Conservation (phyloP, 2,797 vertebrate genomes). For the Schizopygopsis malacanthus region DNA sequence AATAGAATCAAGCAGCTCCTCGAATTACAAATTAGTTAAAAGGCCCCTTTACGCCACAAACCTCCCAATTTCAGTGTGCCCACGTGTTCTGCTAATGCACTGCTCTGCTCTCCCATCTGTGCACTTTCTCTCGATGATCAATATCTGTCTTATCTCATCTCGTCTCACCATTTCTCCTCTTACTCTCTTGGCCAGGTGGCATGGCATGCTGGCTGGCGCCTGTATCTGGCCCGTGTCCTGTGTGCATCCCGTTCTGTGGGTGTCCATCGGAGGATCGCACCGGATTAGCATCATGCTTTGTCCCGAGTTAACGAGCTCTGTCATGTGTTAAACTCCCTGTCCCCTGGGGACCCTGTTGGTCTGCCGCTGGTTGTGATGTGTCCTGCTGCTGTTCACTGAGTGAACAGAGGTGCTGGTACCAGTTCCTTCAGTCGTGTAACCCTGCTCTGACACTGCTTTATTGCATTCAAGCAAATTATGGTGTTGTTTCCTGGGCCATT, state of each 20-base stretch:
- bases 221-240: constrained; percentile 49
- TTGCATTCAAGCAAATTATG: not conserved
- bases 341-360: constrained; percentile 64
- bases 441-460: not conserved
- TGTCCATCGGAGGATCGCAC: constrained; percentile 67
- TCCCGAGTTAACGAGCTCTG: constrained; percentile 80
- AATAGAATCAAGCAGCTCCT: constrained; percentile 76
- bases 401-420: constrained; percentile 50
- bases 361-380: constrained; percentile 42
- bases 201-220: not conserved
- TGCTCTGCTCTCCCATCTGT: constrained; percentile 48
- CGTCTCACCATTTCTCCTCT: constrained; percentile 36
- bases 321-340: constrained; percentile 78
- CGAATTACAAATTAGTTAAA: constrained; percentile 74
- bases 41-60: constrained; percentile 42
- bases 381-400: constrained; percentile 18
- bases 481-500: not conserved
- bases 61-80: constrained; percentile 53
- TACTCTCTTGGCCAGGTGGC: constrained; percentile 45
- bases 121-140: constrained; percentile 70
- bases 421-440: not conserved
- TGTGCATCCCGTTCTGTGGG: constrained; percentile 27
- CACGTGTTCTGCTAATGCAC: constrained; percentile 70
- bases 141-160: constrained; percentile 62
- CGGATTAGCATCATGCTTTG: constrained; percentile 82